A percentile compares a stretch with the other conserved stretches of the same genome.
phyloP scores from a whole-genome alignment of 2,888 invertebrate species.

The Deilephila porcellus region DNA sequence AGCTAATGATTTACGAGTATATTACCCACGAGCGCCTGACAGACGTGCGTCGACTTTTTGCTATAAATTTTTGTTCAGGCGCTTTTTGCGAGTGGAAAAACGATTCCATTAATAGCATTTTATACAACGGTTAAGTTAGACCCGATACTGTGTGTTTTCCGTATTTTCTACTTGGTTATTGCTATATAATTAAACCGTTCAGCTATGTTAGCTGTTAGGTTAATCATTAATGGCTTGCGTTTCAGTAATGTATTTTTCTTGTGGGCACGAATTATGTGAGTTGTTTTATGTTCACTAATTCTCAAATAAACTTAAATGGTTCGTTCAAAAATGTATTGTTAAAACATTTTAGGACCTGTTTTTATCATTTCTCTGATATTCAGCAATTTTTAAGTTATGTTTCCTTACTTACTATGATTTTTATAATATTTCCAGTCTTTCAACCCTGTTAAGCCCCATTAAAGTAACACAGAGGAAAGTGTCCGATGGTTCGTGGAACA shows the following conservation, averaged over 20 bases:
- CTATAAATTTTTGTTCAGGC: neutral
- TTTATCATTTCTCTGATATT: too few species aligned
- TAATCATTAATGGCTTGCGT: neutral
- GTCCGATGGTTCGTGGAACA: conserved; percentile 40
- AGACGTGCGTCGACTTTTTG: neutral
- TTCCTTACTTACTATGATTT: neutral
- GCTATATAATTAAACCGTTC: neutral
- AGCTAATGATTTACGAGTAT: neutral
- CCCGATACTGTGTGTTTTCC: neutral
- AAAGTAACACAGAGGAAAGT: conserved; percentile 20
- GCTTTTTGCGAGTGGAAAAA: neutral
- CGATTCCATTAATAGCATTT: neutral
- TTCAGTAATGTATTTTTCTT: neutral
- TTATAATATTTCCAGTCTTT: neutral
- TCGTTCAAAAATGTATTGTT: too few species aligned
- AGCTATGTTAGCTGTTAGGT: neutral
- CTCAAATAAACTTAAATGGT: too few species aligned
- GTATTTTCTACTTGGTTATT: conserved; percentile 1
- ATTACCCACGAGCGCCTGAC: neutral
- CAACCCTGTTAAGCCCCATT: conserved; percentile 40
- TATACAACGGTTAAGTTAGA: conserved; percentile 4
- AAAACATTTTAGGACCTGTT: too few species aligned
- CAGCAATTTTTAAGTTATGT: too few species aligned
- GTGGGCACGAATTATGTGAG: neutral
- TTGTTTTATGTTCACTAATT: neutral